phyloP scores from a whole-genome alignment of 1,140 invertebrate species.

The Caerostris extrusa region DNA sequence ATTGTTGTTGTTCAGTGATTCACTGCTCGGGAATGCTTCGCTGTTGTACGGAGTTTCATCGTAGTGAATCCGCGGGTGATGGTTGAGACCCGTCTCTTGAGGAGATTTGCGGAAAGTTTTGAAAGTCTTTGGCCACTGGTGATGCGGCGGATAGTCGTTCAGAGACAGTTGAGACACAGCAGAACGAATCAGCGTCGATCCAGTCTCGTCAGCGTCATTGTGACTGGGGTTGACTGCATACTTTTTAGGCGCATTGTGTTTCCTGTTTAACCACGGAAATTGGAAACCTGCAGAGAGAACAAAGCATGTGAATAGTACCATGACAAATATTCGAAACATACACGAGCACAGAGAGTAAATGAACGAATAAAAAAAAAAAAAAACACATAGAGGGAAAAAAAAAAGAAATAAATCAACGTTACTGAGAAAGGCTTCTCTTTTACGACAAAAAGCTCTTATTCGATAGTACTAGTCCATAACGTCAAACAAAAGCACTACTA shows the following conservation, averaged over 20 bases:
- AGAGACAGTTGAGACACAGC: slow-evolving; percentile 72
- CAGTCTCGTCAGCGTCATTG: slow-evolving; percentile 17
- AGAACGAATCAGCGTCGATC: slow-evolving; percentile 61
- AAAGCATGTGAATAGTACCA: slow-evolving; percentile 67
- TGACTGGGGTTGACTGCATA: slow-evolving; percentile 68
- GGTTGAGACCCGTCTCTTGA: not conserved
- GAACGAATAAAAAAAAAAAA: not conserved
- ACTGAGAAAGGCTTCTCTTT: slow-evolving; percentile 68
- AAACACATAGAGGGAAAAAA: not conserved
- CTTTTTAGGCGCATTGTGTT: slow-evolving; percentile 73
- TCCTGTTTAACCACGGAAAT: slow-evolving; percentile 76
- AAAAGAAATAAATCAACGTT: slow-evolving; percentile 61
- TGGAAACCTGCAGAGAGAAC: slow-evolving; percentile 73
- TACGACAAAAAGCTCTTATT: slow-evolving; percentile 48
- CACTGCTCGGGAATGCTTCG: slow-evolving; percentile 29
- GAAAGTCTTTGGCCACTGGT: slow-evolving; percentile 67
- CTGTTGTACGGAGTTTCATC: slow-evolving; percentile 48
- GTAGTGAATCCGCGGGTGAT: slow-evolving; percentile 40
- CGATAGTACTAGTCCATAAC: slow-evolving; percentile 55
- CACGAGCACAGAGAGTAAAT: not conserved
- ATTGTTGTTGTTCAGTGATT: slow-evolving; percentile 58
- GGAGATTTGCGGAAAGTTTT: slow-evolving; percentile 61
- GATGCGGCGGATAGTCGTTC: slow-evolving; percentile 56
- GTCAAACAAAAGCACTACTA: slow-evolving; percentile 63
- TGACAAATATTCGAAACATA: slow-evolving; percentile 73